Conservation (phyloP, 2,113 vertebrate species). For the Ciconia stormi region DNA sequence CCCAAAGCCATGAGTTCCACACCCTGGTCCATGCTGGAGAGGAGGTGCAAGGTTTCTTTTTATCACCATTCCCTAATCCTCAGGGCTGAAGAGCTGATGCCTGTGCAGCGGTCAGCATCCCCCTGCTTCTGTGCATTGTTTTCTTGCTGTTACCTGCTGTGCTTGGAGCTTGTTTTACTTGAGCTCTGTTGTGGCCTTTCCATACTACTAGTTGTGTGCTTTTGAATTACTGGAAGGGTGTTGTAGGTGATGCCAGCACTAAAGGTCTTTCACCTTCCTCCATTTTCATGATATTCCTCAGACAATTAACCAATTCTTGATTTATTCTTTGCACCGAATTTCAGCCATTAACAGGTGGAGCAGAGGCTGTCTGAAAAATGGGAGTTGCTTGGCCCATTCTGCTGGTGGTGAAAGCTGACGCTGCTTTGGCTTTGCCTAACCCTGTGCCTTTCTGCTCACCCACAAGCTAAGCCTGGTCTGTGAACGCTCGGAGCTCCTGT, state of each 20-base stretch:
- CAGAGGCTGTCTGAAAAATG: not conserved
- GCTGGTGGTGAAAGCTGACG: accelerated
- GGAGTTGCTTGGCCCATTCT: not conserved
- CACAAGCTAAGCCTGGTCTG: not conserved
- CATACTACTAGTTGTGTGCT: not conserved
- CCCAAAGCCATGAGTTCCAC: not conserved
- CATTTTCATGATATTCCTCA: not conserved
- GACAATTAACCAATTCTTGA: not conserved
- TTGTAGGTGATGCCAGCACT: not conserved
- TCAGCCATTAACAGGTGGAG: not conserved
- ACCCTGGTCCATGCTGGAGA: not conserved
- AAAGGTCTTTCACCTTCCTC: not conserved
- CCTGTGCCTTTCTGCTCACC: not conserved
- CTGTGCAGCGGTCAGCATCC: not conserved
- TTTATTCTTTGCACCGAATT: not conserved
- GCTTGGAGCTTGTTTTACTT: not conserved
- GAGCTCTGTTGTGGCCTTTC: not conserved
- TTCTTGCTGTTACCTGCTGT: not conserved
- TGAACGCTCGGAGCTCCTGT: accelerated
- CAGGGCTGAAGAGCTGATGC: not conserved
- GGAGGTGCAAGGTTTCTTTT: not conserved
- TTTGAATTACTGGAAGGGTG: conserved; percentile 29
- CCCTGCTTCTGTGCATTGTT: not conserved
- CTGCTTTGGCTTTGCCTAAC: not conserved
- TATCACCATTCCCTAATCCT: not conserved